Evolutionary conservation across 2,797 vertebrate genomes (phyloP), one percentile per base, ranked within the genome.

Genomic region (Stomatorhinus walkeri): DNA sequence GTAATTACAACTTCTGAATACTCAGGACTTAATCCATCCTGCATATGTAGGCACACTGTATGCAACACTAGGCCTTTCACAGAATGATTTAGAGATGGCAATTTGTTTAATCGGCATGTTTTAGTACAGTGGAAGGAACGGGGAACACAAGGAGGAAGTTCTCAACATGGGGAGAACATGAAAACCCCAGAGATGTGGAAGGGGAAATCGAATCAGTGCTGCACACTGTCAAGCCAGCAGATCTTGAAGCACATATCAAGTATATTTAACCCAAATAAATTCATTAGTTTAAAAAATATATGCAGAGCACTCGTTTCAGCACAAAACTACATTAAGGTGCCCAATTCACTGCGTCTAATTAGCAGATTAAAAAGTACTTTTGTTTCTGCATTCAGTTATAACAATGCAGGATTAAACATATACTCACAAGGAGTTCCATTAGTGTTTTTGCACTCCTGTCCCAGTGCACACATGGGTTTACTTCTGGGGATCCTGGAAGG

Each of bases 401-500:
- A 32, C 64, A 14, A 68, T 14, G 64, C 64, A 14, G 24, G 24
- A 32, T 14, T 68, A 68, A 68, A 68, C 64, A 68, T 90, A 97
- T 90, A 97, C 97, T 97, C 93, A 99, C 98, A 93, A 99, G 96
- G 90, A 98, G 96, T 93, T 98, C 97, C 93, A 95, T 95, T 91
- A 99, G 96, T 93, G 96, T 98, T 92, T 97, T 97, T 91, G 93
- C 92, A 92, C 95, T 94, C 93, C 94, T 95, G 92, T 95, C 95
- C 4, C 93, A 92, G 89, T 95, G 95, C 10, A 94, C 93, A 92
- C 92, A 94, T 72, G 94, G 89, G 72, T 94, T 95, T n/a, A 92
- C 92, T 91, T 96, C 95, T 90, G 94, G 91, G 51, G 94, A 91
- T 91, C 94, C 94, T 88, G 91, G 91, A 87, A 94, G 94, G 89